phyloP scores from a whole-genome alignment of 2,888 invertebrate genomes.

The Beris chalybata region DNA sequence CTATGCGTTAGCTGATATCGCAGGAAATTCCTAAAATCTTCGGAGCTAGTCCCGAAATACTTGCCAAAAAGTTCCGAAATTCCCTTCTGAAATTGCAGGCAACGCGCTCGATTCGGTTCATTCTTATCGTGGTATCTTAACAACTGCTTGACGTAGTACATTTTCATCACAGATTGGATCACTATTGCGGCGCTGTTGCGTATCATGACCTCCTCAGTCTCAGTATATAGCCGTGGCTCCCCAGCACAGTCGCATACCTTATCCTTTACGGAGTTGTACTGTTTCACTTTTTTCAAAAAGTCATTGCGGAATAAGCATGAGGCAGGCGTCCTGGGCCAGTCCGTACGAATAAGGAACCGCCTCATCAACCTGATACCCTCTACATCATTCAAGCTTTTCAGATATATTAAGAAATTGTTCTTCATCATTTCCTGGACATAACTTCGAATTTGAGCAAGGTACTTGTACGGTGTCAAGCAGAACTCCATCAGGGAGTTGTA shows the following conservation, averaged over 20 bases:
- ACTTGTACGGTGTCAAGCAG: neutral
- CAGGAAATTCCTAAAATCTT: neutral
- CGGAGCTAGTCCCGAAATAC: neutral
- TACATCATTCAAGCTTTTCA: neutral
- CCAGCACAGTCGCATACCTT: neutral
- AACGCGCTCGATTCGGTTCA: neutral
- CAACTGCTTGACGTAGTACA: constrained; percentile 6
- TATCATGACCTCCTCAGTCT: neutral
- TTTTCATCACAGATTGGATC: constrained; percentile 28
- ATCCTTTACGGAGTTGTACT: neutral
- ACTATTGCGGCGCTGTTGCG: constrained; percentile 16
- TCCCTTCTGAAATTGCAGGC: neutral
- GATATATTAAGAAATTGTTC: neutral
- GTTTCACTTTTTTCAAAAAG: neutral
- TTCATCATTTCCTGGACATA: neutral
- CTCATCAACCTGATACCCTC: neutral
- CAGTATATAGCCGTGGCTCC: neutral
- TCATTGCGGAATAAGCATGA: neutral
- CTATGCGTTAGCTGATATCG: neutral
- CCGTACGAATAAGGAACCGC: neutral
- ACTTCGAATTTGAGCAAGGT: neutral
- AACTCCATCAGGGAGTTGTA: constrained; percentile 12
- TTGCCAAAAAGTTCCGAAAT: neutral
- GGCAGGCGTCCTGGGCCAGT: neutral
- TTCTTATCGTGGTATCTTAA: neutral